Conservation (phyloP, 2,888 invertebrate species). For the Blastobasis adustella region DNA sequence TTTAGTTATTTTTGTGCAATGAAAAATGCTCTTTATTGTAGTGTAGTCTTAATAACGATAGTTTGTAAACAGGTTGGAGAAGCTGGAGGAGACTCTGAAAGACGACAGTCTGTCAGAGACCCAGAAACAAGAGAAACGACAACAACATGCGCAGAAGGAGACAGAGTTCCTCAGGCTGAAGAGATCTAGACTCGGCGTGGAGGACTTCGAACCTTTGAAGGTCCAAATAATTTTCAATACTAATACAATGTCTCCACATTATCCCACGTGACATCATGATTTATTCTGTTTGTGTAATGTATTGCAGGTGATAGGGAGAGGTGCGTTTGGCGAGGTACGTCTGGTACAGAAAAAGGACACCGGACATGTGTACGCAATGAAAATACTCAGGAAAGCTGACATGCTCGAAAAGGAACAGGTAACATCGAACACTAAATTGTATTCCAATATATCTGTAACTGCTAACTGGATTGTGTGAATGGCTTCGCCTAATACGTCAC, state of each 20-base stretch:
- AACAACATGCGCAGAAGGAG: conserved; percentile 98
- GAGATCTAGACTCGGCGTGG: conserved; percentile 95
- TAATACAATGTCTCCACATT: no score
- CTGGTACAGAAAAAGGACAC: conserved; percentile 99
- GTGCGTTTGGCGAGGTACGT: conserved; percentile 95
- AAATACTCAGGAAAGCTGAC: conserved; percentile 98
- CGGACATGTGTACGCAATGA: conserved; percentile 99
- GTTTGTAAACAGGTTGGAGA: conserved; percentile 78
- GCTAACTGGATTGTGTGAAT: no score
- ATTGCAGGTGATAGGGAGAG: conserved; percentile 83
- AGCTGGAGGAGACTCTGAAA: conserved; percentile 96
- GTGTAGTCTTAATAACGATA: no score
- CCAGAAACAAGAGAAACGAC: conserved; percentile 94
- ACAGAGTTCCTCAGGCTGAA: conserved; percentile 98
- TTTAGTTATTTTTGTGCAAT: no score
- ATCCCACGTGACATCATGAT: no score
- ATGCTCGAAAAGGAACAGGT: conserved; percentile 99
- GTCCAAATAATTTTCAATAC: conserved; percentile 51
- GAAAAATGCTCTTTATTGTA: no score
- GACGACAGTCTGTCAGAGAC: conserved; percentile 96
- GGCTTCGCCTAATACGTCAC: no score
- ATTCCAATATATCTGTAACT: no score
- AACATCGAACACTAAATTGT: conserved; percentile 5
- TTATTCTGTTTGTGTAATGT: background rate
- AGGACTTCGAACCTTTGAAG: conserved; percentile 98